A percentile compares a stretch with the other conserved stretches of the same genome.
phyloP scores from a whole-genome alignment of 2,797 vertebrate species.

The Rhabdophis nuchalis region DNA sequence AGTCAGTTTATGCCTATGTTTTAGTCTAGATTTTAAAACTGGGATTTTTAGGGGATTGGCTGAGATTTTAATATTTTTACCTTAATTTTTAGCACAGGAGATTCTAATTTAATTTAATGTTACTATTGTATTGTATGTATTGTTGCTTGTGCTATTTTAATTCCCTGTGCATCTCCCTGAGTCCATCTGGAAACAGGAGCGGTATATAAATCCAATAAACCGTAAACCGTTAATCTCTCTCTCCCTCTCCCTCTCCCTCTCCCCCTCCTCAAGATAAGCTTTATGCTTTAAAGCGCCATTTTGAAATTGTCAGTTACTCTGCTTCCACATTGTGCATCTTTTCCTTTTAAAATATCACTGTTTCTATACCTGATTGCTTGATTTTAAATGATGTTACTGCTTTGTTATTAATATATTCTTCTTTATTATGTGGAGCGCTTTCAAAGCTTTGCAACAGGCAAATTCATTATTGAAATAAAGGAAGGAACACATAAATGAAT shows the following conservation, averaged over 20 bases:
- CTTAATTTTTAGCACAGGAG: no score
- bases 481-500: not conserved
- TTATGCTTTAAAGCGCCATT: not conserved
- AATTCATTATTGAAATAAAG: not conserved
- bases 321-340: not conserved
- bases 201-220: no score
- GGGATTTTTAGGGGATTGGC: no score
- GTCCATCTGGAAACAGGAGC: no score
- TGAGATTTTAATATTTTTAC: no score
- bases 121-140: no score
- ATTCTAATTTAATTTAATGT: no score
- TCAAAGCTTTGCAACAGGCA: not conserved
- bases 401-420: not conserved
- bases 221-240: no score
- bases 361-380: not conserved
- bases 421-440: not conserved
- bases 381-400: not conserved
- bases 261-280: not conserved
- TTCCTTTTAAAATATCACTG: not conserved
- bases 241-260: not conserved
- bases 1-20: no score
- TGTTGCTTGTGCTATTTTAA: no score
- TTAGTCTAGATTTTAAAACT: no score
- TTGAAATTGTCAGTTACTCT: not conserved
- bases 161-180: no score